Percentiles rank a stretch among this genome's conserved stretches.
Conservation (phyloP, 2,888 invertebrate genomes). For the Leptopilina myrica region DNA sequence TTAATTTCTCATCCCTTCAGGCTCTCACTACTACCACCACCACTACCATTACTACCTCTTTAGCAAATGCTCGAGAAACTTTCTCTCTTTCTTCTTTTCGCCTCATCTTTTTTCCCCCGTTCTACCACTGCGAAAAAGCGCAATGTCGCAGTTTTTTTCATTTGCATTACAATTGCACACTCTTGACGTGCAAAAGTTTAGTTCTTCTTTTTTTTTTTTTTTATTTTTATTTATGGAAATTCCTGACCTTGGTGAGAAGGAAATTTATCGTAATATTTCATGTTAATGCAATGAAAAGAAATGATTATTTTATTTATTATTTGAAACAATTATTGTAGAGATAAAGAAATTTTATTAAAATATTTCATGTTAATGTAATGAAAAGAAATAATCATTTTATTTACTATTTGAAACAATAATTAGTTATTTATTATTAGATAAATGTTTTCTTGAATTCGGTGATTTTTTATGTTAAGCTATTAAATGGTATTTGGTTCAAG, state of each 20-base stretch:
- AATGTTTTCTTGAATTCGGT: too few species aligned
- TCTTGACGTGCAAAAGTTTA: not conserved
- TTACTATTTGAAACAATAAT: too few species aligned
- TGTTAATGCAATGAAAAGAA: not conserved
- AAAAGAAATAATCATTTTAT: too few species aligned
- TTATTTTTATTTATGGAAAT: slow-evolving; percentile 2
- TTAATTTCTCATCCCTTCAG: slow-evolving; percentile 64
- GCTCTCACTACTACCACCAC: too few species aligned
- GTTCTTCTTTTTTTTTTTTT: not conserved
- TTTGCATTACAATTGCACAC: slow-evolving; percentile 31
- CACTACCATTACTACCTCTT: slow-evolving; percentile 23
- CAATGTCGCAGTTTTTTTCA: slow-evolving; percentile 53
- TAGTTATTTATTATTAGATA: too few species aligned
- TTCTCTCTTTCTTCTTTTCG: slow-evolving; percentile 41
- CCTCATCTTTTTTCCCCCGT: slow-evolving; percentile 26
- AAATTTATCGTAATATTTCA: not conserved
- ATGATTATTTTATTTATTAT: too few species aligned
- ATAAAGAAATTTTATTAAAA: too few species aligned
- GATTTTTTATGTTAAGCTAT: too few species aligned
- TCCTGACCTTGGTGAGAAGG: not conserved
- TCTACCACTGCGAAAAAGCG: slow-evolving; percentile 20
- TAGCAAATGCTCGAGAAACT: slow-evolving; percentile 41
- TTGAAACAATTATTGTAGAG: too few species aligned
- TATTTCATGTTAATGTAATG: too few species aligned
- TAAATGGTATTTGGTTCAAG: too few species aligned